Percentiles rank a stretch among this genome's conserved stretches.
These are phyloP conservation scores for Diachrysia chrysitis DNA, from an alignment of 2,888 invertebrate species.

Conservation along the genomic window DNA sequence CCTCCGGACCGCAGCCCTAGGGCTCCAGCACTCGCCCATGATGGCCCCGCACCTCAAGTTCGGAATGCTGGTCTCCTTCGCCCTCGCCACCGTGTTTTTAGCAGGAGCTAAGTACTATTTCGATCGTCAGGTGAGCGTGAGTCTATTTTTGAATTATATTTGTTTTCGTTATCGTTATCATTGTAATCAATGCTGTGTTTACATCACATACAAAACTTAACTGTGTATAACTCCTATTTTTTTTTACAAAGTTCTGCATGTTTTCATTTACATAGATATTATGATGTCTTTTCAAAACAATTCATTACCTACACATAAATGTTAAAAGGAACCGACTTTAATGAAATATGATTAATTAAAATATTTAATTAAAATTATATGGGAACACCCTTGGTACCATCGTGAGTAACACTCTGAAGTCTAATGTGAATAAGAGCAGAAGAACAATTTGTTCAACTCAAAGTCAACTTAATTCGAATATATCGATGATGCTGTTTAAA, in stretches of 20 bases:
- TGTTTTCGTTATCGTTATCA: neutral
- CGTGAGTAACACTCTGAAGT: no score
- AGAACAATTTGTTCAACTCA: neutral
- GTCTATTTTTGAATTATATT: slow-evolving; percentile 31
- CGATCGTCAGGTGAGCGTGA: slow-evolving; percentile 88
- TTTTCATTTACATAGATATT: neutral
- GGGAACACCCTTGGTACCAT: no score
- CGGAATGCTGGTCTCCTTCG: slow-evolving; percentile 92
- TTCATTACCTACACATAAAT: no score
- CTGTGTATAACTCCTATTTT: no score
- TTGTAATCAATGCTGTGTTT: neutral
- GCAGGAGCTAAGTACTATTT: slow-evolving; percentile 93
- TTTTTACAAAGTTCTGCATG: neutral
- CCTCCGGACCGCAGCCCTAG: slow-evolving; percentile 83
- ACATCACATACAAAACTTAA: no score
- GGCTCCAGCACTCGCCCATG: slow-evolving; percentile 83
- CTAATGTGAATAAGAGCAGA: neutral
- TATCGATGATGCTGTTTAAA: neutral
- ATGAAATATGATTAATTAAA: no score
- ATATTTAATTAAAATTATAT: no score
- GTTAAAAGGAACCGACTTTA: no score
- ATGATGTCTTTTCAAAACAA: no score
- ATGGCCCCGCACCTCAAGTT: slow-evolving; percentile 91
- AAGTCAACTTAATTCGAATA: neutral
- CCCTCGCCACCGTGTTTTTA: slow-evolving; percentile 91